Evolutionary conservation across 2,113 vertebrate species (phyloP).

Genomic region (Sebastes fasciatus): DNA sequence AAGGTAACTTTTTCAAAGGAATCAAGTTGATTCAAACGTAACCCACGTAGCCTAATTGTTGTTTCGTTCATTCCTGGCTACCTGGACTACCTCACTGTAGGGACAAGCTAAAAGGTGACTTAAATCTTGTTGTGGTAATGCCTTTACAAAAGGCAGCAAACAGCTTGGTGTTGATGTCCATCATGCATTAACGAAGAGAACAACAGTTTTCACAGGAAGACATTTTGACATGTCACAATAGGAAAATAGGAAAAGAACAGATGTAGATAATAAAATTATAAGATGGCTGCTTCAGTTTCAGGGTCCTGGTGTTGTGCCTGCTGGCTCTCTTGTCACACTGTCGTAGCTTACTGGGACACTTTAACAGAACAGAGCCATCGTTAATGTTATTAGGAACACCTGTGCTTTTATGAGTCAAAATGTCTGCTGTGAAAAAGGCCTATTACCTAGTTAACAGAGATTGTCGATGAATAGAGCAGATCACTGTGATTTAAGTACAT

Average conservation of each 20-base stretch:
- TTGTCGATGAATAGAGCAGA: conserved; percentile 1
- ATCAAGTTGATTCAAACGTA: not conserved
- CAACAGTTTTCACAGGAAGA: not conserved
- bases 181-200: not conserved
- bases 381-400: not conserved
- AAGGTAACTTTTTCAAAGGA: not conserved
- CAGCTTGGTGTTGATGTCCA: not conserved
- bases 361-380: not conserved
- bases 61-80: not conserved
- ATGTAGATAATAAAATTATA: not conserved
- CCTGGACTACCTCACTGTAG: not conserved
- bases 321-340: not conserved
- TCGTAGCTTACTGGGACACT: not conserved
- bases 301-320: not conserved
- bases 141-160: not conserved
- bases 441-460: not conserved
- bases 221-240: not conserved
- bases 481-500: not conserved
- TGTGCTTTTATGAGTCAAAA: not conserved
- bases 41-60: not conserved
- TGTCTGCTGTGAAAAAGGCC: not conserved
- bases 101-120: not conserved
- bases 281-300: conserved; percentile 4
- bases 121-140: not conserved
- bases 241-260: not conserved